A percentile compares a stretch with the other conserved stretches of the same genome.
These are phyloP conservation scores for Heliconius erato DNA, from an alignment of 2,888 invertebrate species.

Conservation along the genomic window DNA sequence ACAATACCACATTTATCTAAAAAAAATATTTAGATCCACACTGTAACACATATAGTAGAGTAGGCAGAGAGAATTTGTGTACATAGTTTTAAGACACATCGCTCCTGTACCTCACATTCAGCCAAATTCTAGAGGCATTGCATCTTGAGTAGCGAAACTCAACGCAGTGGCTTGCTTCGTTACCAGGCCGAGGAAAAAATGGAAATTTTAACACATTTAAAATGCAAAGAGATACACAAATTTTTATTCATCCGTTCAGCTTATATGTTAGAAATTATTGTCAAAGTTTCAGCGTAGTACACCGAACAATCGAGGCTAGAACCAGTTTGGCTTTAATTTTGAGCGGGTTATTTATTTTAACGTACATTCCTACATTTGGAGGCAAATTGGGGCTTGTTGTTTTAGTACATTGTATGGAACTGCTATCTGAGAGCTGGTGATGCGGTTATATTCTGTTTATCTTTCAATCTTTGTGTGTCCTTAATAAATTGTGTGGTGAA, in stretches of 20 bases:
- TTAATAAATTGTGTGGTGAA: not conserved
- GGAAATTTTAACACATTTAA: not conserved
- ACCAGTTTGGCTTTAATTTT: conserved; percentile 40
- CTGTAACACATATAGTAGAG: too few species aligned
- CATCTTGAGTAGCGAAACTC: too few species aligned
- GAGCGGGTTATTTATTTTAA: conserved; percentile 43
- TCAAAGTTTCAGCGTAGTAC: conserved; percentile 42
- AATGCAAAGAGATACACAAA: not conserved
- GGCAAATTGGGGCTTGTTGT: conserved; percentile 34
- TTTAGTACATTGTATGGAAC: conserved; percentile 32
- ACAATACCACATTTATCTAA: too few species aligned
- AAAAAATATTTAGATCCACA: too few species aligned
- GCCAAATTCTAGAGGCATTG: too few species aligned
- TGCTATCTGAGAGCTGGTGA: conserved; percentile 31
- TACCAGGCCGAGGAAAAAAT: not conserved
- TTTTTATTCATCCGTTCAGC: not conserved
- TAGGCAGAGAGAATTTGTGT: too few species aligned
- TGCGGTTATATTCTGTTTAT: conserved; percentile 33
- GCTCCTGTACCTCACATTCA: too few species aligned
- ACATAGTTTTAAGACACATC: too few species aligned
- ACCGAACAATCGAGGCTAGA: too few species aligned
- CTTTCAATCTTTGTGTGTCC: conserved; percentile 20
- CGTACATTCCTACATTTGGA: conserved; percentile 35
- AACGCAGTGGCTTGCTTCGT: too few species aligned
- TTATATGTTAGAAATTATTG: conserved; percentile 16